Base-by-base conservation (phyloP, 2,797 vertebrate genomes). In the Syngnathus rostellatus region DNA sequence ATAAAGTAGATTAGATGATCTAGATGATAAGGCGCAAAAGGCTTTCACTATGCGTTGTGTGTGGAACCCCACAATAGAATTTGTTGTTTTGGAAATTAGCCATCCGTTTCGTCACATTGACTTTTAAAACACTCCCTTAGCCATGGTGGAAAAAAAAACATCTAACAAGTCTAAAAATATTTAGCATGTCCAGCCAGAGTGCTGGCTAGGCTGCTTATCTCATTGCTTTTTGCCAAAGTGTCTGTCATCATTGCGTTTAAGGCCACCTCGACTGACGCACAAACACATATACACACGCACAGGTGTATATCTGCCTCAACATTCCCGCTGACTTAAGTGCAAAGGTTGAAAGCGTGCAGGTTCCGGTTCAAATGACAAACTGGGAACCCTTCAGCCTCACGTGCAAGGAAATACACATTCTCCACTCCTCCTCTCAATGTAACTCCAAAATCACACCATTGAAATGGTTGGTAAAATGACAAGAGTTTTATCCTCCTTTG, bases 401-500 rank as follows among this genome's bases (percentile, higher is more conserved):
- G 66, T 69, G n/a, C 14, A 6, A 62, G 51, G 64, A 70, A 69
- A 72, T 65, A 69, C 63, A 55, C 72, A 46, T 38, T 17, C 61
- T 54, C 62, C 38, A 55, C 61, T 46, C 66, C 58, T 57, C 55
- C 55, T 57, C 25, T 31, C 41, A 64, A 61, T 53, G 6, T 54
- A 46, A n/a, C 63, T 75, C 60, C 37, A 70, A 43, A 74, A 73
- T 74, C 75, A 68, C 71, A 68, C 71, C 77, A 70, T 62, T 64
- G 58, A 79, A 68, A 68, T 41, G 50, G 51, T 60, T 70, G 39
- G 40, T 62, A 73, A 77, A 74, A 72, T 63, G 46, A 74, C 64
- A 39, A 31, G 46, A 43, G 63, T 66, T 81, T 77, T 68, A 50
- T 71, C 66, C 67, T 70, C 64, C 69, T 79, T 81, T 79, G 69